phyloP scores from a whole-genome alignment of 1,140 invertebrate species.

The Artemia franciscana region DNA sequence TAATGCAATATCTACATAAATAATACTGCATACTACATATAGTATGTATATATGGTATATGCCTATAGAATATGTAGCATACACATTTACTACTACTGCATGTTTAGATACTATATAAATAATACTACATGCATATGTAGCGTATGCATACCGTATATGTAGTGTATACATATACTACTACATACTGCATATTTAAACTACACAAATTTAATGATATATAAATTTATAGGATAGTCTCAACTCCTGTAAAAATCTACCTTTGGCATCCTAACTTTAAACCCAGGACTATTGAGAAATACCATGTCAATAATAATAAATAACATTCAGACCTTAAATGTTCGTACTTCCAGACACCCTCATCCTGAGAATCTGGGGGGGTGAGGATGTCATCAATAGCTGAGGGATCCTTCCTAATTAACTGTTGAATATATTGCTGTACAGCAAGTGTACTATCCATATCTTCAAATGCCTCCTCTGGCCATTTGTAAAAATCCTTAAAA shows the following conservation, averaged over 20 bases:
- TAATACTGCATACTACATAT: no score
- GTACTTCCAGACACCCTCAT: constrained; percentile 99
- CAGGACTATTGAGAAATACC: no score
- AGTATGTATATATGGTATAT: no score
- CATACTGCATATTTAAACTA: neutral
- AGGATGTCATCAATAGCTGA: constrained; percentile 82
- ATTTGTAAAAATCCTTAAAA: constrained; percentile 74
- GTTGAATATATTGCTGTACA: constrained; percentile 97
- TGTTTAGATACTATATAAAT: no score
- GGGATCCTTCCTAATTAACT: constrained; percentile 78
- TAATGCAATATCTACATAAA: no score
- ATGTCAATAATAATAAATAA: constrained; percentile 1
- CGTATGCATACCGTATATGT: no score
- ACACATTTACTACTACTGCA: no score
- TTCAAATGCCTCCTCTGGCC: constrained; percentile 94
- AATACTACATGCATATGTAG: no score
- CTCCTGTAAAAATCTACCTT: neutral
- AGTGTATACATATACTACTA: no score
- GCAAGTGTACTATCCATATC: constrained; percentile 98
- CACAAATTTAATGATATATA: neutral
- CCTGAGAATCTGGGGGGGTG: constrained; percentile 83
- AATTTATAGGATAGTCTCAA: neutral
- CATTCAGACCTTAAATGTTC: constrained; percentile 62
- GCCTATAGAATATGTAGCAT: no score
- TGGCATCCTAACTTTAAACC: no score